Base-by-base conservation (phyloP, 2,797 vertebrate genomes). In the Tokudaia muenninki region DNA sequence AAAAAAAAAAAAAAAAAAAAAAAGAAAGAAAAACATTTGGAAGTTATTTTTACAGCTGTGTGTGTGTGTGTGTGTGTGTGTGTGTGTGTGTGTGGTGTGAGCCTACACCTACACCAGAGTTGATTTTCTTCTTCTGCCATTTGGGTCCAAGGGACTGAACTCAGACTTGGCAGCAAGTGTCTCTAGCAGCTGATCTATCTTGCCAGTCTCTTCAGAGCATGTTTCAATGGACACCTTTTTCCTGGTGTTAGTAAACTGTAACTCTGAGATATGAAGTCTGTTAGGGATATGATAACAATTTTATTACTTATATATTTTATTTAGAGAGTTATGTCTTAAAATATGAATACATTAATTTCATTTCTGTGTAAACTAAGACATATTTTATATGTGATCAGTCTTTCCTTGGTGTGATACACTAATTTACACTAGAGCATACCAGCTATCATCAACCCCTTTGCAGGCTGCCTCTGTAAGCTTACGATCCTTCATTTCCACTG, bases 301-400 rank as follows among this genome's bases (percentile, higher is more conserved):
- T 90, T 70, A 87, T 34, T 79, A 67, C 80, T 84, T 87, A 44
- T 67, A 91, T 83, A 89, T 67, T 29, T 81, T 95, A 75, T 59
- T 79, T 7, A 47, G 6, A 16, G 3, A 9, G 37, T 90, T 92
- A 29, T 59, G n/a, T 97, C 34, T 91, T 92, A 92, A 87, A 26
- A 88, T 6, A 74, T 57, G 16, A 88, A 57, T 57, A 6, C 19
- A 29, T 59, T 41, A 41, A 41, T 75, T 57, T 29, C 52, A 55
- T 17, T 37, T 57, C 74, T 37, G n/a, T 70, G 19, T 74, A 75
- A 59, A 41, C 14, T 74, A 84, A 84, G 37, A 80, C 88, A 86
- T 41, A 3, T 87, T 95, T 81, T 91, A 11, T 13, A 74, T 67
- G 16, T n/a, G 80, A 59, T 50, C 78, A 65, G 21, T 87, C 34